These are phyloP conservation scores for Varroa destructor DNA, from an alignment of 1,140 invertebrate genomes.

Conservation along the genomic window DNA sequence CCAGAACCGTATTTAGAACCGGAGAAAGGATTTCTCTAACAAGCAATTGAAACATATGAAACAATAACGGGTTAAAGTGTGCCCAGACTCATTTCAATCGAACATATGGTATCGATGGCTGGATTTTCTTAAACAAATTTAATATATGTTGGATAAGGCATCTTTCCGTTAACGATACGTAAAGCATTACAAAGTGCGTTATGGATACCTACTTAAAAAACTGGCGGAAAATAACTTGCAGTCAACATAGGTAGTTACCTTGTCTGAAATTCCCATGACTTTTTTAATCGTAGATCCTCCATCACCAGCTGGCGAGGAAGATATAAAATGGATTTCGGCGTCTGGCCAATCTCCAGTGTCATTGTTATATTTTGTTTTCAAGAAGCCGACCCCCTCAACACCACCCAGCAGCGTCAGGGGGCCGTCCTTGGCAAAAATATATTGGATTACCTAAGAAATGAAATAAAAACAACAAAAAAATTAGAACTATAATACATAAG, in stretches of 20 bases:
- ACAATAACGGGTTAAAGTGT: no score
- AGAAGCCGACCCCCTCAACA: conserved; percentile 74
- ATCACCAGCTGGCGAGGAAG: conserved; percentile 72
- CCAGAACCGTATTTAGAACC: no score
- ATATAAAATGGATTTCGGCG: conserved; percentile 82
- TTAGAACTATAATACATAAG: no score
- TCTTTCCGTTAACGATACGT: not conserved
- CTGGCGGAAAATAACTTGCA: conserved; percentile 28
- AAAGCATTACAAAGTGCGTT: not conserved
- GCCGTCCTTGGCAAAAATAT: conserved; percentile 41
- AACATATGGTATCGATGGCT: no score
- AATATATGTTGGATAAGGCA: no score
- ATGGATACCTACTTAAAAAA: not conserved
- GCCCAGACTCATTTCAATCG: no score
- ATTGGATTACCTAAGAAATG: conserved; percentile 10
- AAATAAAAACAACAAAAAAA: not conserved
- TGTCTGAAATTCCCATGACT: conserved; percentile 59
- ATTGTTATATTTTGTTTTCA: conserved; percentile 72
- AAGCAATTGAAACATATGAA: no score
- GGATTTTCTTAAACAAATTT: no score
- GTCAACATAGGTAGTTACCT: conserved; percentile 39
- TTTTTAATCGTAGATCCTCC: conserved; percentile 47
- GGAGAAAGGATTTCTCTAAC: no score
- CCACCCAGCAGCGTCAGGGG: conserved; percentile 75
- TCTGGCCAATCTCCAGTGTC: conserved; percentile 69